These are phyloP conservation scores for Aeoliscus strigatus DNA, from an alignment of 2,797 vertebrate species.

Conservation along the genomic window DNA sequence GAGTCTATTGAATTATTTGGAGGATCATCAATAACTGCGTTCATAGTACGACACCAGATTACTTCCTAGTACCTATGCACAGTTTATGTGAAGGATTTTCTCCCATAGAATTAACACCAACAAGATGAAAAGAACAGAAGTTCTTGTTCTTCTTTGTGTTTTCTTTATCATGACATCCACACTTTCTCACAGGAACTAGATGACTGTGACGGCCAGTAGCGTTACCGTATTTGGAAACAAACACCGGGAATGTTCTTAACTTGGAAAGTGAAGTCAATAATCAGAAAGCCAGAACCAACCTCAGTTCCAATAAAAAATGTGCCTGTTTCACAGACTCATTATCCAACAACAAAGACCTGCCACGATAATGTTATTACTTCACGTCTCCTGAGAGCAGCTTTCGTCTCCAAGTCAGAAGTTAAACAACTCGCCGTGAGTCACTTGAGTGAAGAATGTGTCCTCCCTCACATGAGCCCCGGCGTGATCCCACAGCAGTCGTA, in stretches of 20 bases:
- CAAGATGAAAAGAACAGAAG: no score
- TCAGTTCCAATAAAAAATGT: slow-evolving; percentile 46
- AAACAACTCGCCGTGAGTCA: slow-evolving; percentile 37
- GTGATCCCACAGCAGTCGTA: slow-evolving; percentile 23
- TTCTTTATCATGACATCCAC: slow-evolving; percentile 5
- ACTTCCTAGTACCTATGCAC: no score
- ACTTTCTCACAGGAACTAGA: slow-evolving; percentile 8
- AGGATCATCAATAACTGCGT: no score
- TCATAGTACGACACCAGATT: no score
- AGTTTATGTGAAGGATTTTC: background rate
- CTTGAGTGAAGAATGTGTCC: slow-evolving; percentile 30
- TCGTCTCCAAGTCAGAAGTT: slow-evolving; percentile 22
- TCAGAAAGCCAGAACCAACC: slow-evolving; percentile 53
- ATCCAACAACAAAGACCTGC: slow-evolving; percentile 40
- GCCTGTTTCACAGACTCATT: slow-evolving; percentile 20
- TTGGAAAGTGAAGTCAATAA: slow-evolving; percentile 47
- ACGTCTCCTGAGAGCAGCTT: slow-evolving; percentile 33
- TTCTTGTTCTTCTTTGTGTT: slow-evolving; percentile 1
- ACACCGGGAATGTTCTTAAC: background rate
- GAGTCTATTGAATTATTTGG: no score
- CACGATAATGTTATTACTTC: slow-evolving; percentile 40
- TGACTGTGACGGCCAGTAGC: slow-evolving; percentile 15
- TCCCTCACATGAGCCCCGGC: slow-evolving; percentile 38
- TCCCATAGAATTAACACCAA: no score
- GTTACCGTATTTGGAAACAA: slow-evolving; percentile 32